A percentile compares a stretch with the other conserved stretches of the same genome.
phyloP scores from a whole-genome alignment of 2,113 vertebrate species.

The Corythoichthys intestinalis region DNA sequence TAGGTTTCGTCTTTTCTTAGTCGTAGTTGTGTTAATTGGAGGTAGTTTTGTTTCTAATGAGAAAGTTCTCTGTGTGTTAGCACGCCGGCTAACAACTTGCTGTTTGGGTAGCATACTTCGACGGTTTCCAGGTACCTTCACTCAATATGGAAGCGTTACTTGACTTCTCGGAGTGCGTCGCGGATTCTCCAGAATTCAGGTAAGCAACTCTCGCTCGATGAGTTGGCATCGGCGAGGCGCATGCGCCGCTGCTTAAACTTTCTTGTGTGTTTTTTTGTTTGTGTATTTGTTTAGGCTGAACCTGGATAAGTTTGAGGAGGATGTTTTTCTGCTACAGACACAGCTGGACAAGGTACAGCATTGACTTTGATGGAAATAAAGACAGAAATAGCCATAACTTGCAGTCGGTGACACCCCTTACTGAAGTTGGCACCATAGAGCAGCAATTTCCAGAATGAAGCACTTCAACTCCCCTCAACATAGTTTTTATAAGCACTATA shows the following conservation, averaged over 20 bases:
- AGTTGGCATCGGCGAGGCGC: background rate
- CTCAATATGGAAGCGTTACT: slow-evolving; percentile 63
- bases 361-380: background rate
- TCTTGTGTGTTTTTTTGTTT: background rate
- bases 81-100: slow-evolving; percentile 9
- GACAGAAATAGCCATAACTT: no score
- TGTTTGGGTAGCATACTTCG: background rate
- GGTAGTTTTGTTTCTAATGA: background rate
- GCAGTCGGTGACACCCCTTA: background rate
- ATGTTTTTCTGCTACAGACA: slow-evolving; percentile 61
- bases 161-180: slow-evolving; percentile 73
- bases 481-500: no score
- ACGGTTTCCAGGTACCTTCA: background rate
- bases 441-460: no score
- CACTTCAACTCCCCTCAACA: no score
- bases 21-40: background rate
- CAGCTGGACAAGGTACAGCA: slow-evolving; percentile 62
- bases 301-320: slow-evolving; percentile 63
- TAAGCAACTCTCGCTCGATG: slow-evolving; percentile 10
- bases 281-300: slow-evolving; percentile 41
- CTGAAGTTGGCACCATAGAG: no score
- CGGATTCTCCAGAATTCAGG: slow-evolving; percentile 74
- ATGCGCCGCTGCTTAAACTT: slow-evolving; percentile 10
- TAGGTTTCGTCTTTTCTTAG: background rate
- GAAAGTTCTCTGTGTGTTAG: background rate